Percentiles rank a stretch among this genome's conserved stretches.
phyloP scores from a whole-genome alignment of 1,140 invertebrate species.

The Lordiphosa mommai region DNA sequence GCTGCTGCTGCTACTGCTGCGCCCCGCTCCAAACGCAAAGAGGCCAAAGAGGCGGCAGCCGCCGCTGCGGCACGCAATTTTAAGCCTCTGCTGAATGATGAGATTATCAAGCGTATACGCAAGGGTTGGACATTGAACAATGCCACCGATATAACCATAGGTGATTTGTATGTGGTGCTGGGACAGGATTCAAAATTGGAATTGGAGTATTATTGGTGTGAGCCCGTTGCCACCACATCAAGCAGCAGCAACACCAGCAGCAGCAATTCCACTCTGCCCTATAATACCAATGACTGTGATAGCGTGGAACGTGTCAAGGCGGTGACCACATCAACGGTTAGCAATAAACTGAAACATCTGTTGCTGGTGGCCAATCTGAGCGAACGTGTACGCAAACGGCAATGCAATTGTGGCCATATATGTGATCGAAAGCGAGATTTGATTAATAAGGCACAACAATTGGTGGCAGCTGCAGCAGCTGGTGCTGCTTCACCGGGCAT shows the following conservation, averaged over 20 bases:
- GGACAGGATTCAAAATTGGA: conserved; percentile 89
- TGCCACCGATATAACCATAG: conserved; percentile 89
- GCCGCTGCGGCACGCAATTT: conserved; percentile 47
- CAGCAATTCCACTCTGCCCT: conserved; percentile 41
- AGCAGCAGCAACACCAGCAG: background rate
- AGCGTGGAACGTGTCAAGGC: conserved; percentile 65
- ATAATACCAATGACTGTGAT: conserved; percentile 73
- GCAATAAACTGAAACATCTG: conserved; percentile 76
- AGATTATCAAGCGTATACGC: conserved; percentile 82
- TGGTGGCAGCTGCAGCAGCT: conserved; percentile 30
- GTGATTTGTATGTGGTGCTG: conserved; percentile 94
- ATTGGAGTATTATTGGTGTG: conserved; percentile 90
- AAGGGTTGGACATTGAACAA: conserved; percentile 89
- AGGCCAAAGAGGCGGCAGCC: conserved; percentile 43
- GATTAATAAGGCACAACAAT: conserved; percentile 46
- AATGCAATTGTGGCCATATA: conserved; percentile 71
- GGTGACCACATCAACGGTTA: conserved; percentile 53
- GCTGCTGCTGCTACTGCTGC: background rate
- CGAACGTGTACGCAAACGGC: conserved; percentile 69
- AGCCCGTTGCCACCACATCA: conserved; percentile 32
- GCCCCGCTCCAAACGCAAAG: conserved; percentile 46
- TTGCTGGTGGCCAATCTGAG: conserved; percentile 74
- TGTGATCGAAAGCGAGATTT: conserved; percentile 69
- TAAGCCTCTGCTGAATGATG: conserved; percentile 76
- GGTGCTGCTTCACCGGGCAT: too few relatives aligned